Evolutionary conservation across 2,888 invertebrate genomes (phyloP), one percentile per base, ranked within the genome.

Genomic region (Diloba caeruleocephala): DNA sequence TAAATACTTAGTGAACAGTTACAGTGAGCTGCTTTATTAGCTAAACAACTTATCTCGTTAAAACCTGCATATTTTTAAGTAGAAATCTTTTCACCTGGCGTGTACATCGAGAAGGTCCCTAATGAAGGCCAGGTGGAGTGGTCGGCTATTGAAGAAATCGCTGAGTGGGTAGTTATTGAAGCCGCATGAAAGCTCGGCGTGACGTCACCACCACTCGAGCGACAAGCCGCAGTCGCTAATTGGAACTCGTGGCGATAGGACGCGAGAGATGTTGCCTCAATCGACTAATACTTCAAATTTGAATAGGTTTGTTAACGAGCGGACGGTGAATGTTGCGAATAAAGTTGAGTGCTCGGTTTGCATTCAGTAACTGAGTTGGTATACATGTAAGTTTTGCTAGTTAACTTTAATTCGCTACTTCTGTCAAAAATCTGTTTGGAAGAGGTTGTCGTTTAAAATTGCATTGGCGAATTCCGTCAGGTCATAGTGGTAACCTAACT

Each of bases 161-260:
- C 87, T 82, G 85, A 90, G 91, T 89, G 92, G 92, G 92, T 92
- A 91, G 92, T 92, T 92, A 92, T 90, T 90, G 91, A 89, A 87
- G 84, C 85, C 82, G 86, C 81, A 88, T 92, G 90, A 92, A 92
- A 92, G 91, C 85, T 76, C 78, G 77, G 84, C 86, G 90, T 90
- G 91, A 91, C 91, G 92, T 91, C 92, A 90, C 88, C 75, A 85
- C 83, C 88, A 88, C 92, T 90, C 83, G 82, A 88, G 87, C 88
- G 87, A 85, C 88, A 86, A 85, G 85, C 87, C 84, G 86, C 90
- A 91, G 88, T 91, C 90, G 86, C 92, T 93, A 93, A 93, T 93
- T 93, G 92, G 92, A 90, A 85, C 89, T 89, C 89, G 88, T 83
- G 85, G 85, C 87, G 89, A 82, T 85, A 89, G 91, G 87, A 89